Evolutionary conservation across 2,113 vertebrate species (phyloP), one percentile per base, ranked within the genome.

Genomic region (Coregonus clupeaformis): DNA sequence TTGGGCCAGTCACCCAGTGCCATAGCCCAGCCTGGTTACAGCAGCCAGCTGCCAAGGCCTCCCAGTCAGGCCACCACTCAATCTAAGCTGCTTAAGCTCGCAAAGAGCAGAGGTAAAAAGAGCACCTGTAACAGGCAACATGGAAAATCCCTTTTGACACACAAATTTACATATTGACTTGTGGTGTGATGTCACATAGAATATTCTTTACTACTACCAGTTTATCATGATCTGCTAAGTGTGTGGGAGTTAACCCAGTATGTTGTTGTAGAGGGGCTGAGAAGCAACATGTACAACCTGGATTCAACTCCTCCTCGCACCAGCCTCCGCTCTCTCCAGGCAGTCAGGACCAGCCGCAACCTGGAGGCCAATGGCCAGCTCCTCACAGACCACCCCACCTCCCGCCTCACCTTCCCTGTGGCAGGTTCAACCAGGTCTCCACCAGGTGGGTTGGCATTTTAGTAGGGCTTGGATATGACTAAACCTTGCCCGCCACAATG

Each of bases 11-110:
- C 89, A 6, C 88, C 88, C 1, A 79, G 85, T 0, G 71, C 90
- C n/a, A 49, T 22, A 0, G 27, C 73, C 0, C 83, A 91, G 6
- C 75, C 78, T 52, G 68, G 27, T 52, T 81, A 75, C 76, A 87
- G 84, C 0, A 80, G 84, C 72, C 85, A 66, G 75, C 5, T 69
- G 84, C 86, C 92, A 0, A 42, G 90, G 75, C 90, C 94, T 63
- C 86, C 92, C 0, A 76, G 93, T 67, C 93, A 94, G 32, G 88
- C 91, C 24, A 85, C 49, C 3, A 18, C 91, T 0, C 86, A 92
- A 81, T 94, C 90, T 27, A 95, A 95, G 69, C 84, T 93, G 70
- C 89, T 95, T 36, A 95, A 94, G 79, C 93, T 90, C 0, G 81
- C 91, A 0, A 92, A 79, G 81, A 93, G 83, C 11, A 91, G 93